Conservation (phyloP, 2,888 invertebrate genomes). For the Xylota sylvarum region DNA sequence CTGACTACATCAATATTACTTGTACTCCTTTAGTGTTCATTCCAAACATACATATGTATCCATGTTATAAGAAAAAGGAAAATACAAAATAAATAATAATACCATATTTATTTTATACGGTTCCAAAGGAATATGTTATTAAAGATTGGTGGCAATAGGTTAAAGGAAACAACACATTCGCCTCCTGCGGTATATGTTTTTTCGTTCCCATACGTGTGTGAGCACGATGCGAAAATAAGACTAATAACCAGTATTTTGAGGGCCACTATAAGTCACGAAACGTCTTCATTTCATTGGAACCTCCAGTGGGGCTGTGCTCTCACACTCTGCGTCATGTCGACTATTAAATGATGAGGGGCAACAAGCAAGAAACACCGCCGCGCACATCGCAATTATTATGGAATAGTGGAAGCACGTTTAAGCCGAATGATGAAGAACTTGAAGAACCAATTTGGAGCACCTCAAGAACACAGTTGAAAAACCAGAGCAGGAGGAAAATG, state of each 20-base stretch:
- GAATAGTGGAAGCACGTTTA: slow-evolving; percentile 74
- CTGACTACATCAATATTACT: neutral
- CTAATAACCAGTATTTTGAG: slow-evolving; percentile 74
- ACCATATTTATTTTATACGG: neutral
- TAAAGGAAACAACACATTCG: slow-evolving; percentile 56
- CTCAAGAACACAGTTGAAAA: slow-evolving; percentile 59
- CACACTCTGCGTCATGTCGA: slow-evolving; percentile 69
- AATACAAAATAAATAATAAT: slow-evolving; percentile 3
- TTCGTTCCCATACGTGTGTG: slow-evolving; percentile 66
- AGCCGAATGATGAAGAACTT: slow-evolving; percentile 72
- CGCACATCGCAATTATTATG: slow-evolving; percentile 72
- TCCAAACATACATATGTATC: neutral
- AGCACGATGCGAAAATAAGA: slow-evolving; percentile 74
- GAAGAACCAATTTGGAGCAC: slow-evolving; percentile 72
- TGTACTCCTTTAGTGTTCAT: neutral
- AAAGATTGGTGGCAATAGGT: slow-evolving; percentile 64
- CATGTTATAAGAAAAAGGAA: neutral
- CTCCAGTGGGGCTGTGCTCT: slow-evolving; percentile 54
- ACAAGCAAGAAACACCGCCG: slow-evolving; percentile 41
- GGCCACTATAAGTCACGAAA: slow-evolving; percentile 76
- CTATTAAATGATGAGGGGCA: slow-evolving; percentile 71
- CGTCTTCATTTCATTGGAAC: slow-evolving; percentile 75
- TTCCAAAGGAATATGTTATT: slow-evolving; percentile 20
- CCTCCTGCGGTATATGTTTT: slow-evolving; percentile 62
- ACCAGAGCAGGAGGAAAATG: slow-evolving; percentile 55